These are phyloP conservation scores for Drosophila sp. DNA, from an alignment of 1,140 invertebrate species.

Conservation along the genomic window DNA sequence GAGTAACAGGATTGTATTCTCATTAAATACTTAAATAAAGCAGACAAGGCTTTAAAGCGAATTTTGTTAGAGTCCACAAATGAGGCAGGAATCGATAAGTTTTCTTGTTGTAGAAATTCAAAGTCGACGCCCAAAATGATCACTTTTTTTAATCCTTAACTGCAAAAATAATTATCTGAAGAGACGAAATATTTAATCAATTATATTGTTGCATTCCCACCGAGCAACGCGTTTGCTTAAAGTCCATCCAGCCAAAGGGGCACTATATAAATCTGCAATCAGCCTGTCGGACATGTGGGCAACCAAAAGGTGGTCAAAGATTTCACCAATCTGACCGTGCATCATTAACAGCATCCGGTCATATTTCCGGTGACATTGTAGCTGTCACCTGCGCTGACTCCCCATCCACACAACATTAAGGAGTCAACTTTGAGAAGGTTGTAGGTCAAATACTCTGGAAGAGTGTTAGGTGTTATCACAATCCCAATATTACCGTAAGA, in stretches of 20 bases:
- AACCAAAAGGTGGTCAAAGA: conserved; percentile 12
- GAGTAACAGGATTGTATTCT: neutral
- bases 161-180: neutral
- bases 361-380: neutral
- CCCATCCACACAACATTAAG: neutral
- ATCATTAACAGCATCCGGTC: conserved; percentile 2
- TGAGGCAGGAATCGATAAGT: neutral
- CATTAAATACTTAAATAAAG: neutral
- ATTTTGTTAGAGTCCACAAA: neutral
- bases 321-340: neutral
- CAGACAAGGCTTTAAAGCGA: neutral
- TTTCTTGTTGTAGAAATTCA: neutral
- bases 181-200: neutral
- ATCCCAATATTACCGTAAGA: too few relatives aligned
- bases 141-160: too few relatives aligned
- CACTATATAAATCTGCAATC: conserved; percentile 14
- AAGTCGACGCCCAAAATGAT: neutral
- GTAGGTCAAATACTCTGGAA: neutral
- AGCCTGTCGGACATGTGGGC: conserved; percentile 5
- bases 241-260: conserved; percentile 1
- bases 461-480: neutral
- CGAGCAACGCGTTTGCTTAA: neutral
- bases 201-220: neutral
- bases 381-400: neutral
- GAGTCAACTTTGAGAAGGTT: neutral